Evolutionary conservation across 2,113 vertebrate genomes (phyloP), one percentile per base, ranked within the genome.

Genomic region (Ceratotherium simum): DNA sequence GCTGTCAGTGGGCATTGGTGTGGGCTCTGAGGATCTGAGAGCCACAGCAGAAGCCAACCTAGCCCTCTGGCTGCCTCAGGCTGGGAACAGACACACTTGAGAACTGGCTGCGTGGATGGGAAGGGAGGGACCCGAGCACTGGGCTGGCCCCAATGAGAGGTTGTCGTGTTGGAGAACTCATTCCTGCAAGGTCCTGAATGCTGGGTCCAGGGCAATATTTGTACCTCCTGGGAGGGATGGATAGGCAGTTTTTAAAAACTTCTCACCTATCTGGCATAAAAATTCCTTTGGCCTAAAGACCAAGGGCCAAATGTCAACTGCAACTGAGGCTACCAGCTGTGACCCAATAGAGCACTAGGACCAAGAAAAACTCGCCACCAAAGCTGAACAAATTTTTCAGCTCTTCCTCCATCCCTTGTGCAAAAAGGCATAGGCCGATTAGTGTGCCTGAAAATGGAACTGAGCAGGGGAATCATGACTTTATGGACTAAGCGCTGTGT

Each of bases 221-320:
- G 39, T 39, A 36, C 13, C 20, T 81, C 33, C 29, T 8, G 48
- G 46, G 39, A 72, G 60, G 8, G 25, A 88, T 33, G 21, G 9
- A 87, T 80, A 92, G 14, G 27, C 29, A 11, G 3, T 39, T 85
- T 67, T 76, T 48, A 20, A 27, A 21, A 69, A 36, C 62, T 56
- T 90, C 64, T 94, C 58, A 25, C 20, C 84, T 46, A 3, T 54
- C 56, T 58, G 16, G 6, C 23, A 91, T 20, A 20, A 97, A 95
- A 97, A 95, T 51, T 60, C 46, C 56, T 87, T 69, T 84, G 54
- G 4, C 4, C 87, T 81, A 46, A 85, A 92, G 51, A 79, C 76
- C 65, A 65, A 91, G 48, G n/a, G 46, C 20, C 65, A 90, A 85
- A 54, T 72, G 82, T 80, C 46, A 27, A 62, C 48, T 18, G 25